These are phyloP conservation scores for Coelopa frigida DNA, from an alignment of 1,140 invertebrate genomes.

Conservation along the genomic window DNA sequence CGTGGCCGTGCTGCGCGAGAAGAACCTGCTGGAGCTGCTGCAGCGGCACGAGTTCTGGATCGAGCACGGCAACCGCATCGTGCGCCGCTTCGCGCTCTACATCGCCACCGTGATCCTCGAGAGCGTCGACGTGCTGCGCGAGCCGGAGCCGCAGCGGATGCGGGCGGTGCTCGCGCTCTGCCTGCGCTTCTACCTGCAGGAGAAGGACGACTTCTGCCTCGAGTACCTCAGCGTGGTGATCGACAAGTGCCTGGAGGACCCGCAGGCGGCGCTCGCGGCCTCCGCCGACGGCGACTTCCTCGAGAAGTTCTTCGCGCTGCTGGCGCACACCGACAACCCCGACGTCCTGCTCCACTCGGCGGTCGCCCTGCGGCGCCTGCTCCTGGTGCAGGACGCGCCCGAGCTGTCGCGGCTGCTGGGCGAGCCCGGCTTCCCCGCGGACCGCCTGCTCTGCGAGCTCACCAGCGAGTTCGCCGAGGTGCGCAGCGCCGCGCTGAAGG, in stretches of 20 bases:
- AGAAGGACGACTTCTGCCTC: constrained; percentile 31
- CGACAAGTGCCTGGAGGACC: constrained; percentile 31
- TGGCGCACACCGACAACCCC: constrained; percentile 28
- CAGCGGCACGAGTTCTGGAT: constrained; percentile 28
- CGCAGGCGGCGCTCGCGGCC: constrained; percentile 23
- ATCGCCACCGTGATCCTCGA: constrained; percentile 25
- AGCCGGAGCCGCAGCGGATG: constrained; percentile 21
- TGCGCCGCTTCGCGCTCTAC: constrained; percentile 29
- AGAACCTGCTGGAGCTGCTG: constrained; percentile 22
- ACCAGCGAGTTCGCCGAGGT: constrained; percentile 31
- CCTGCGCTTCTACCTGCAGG: constrained; percentile 20
- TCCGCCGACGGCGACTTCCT: constrained; percentile 22
- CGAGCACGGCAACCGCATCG: constrained; percentile 17
- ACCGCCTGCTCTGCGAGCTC: constrained; percentile 34
- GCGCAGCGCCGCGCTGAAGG: constrained; percentile 22
- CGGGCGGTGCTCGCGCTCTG: constrained; percentile 16
- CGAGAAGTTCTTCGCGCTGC: constrained; percentile 24
- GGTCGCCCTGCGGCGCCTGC: constrained; percentile 27
- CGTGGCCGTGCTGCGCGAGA: constrained; percentile 20
- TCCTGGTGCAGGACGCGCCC: constrained; percentile 23
- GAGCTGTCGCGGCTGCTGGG: constrained; percentile 24
- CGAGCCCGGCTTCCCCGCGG: constrained; percentile 24
- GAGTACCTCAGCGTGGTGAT: constrained; percentile 33
- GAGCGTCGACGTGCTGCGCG: constrained; percentile 21
- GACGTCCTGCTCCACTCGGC: constrained; percentile 31